Evolutionary conservation across 2,888 invertebrate species (phyloP).

Genomic region (Tetanocera ferruginea): DNA sequence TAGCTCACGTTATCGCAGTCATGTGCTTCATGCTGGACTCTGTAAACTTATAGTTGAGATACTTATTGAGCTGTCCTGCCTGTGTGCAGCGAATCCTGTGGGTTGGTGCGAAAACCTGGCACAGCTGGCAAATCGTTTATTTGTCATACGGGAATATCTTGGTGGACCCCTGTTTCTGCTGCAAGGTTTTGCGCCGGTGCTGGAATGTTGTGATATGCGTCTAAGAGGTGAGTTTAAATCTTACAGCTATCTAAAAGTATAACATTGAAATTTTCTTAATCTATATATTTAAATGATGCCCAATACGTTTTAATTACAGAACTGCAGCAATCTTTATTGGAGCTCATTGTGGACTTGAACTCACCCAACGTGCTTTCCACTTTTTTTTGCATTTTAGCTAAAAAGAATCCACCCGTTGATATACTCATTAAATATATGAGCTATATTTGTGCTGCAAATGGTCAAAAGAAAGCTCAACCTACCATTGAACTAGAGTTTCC

Average conservation of each 20-base stretch:
- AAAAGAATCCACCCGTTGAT: constrained; percentile 72
- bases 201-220: constrained; percentile 60
- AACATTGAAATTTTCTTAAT: background rate
- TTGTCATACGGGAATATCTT: constrained; percentile 67
- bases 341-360: constrained; percentile 73
- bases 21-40: constrained; percentile 66
- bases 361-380: constrained; percentile 71
- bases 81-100: constrained; percentile 61
- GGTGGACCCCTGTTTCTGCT: constrained; percentile 67
- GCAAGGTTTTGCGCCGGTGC: constrained; percentile 65
- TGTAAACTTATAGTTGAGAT: constrained; percentile 67
- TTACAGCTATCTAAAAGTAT: background rate
- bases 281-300: background rate
- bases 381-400: constrained; percentile 75
- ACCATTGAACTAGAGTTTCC: constrained; percentile 67
- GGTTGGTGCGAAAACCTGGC: constrained; percentile 66
- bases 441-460: constrained; percentile 60
- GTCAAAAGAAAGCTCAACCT: constrained; percentile 62
- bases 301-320: constrained; percentile 68
- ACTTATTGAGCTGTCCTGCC: constrained; percentile 63
- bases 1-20: constrained; percentile 65
- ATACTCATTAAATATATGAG: constrained; percentile 73
- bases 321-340: constrained; percentile 76
- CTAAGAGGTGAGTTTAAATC: constrained; percentile 56
- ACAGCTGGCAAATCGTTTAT: constrained; percentile 66